Conservation (phyloP, 2,888 invertebrate genomes). For the Stenodema calcarata region DNA sequence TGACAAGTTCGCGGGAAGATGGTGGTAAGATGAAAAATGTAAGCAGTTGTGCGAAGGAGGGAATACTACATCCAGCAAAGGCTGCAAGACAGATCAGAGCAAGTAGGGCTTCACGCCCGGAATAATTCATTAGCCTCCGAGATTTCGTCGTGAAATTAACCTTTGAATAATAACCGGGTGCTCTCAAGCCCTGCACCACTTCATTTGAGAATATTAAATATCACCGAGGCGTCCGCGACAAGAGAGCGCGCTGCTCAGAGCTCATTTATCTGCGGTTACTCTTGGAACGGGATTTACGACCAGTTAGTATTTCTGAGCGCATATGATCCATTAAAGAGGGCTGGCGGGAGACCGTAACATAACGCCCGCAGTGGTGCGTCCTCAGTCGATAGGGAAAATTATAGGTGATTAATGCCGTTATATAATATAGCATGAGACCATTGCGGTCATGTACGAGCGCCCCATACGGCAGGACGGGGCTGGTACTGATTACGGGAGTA, state of each 20-base stretch:
- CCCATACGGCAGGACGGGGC: background rate
- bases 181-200: background rate
- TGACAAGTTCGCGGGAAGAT: too few relatives aligned
- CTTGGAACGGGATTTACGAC: constrained; percentile 15
- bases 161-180: constrained; percentile 10
- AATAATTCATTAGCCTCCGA: background rate
- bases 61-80: background rate
- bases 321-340: constrained; percentile 23
- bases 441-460: constrained; percentile 1
- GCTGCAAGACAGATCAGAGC: background rate
- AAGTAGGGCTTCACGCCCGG: background rate
- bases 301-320: constrained; percentile 37
- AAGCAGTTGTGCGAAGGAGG: background rate
- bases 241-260: background rate
- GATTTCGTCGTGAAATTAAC: constrained; percentile 10
- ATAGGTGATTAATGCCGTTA: constrained; percentile 32
- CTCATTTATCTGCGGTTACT: constrained; percentile 31
- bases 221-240: background rate
- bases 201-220: constrained; percentile 28
- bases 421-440: constrained; percentile 10
- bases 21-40: too few relatives aligned
- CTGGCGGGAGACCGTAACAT: background rate
- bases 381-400: constrained; percentile 16
- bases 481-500: background rate
- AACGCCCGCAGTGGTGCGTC: background rate